These are phyloP conservation scores for Tragelaphus eurycerus DNA, from an alignment of 2,797 vertebrate species.

Conservation along the genomic window DNA sequence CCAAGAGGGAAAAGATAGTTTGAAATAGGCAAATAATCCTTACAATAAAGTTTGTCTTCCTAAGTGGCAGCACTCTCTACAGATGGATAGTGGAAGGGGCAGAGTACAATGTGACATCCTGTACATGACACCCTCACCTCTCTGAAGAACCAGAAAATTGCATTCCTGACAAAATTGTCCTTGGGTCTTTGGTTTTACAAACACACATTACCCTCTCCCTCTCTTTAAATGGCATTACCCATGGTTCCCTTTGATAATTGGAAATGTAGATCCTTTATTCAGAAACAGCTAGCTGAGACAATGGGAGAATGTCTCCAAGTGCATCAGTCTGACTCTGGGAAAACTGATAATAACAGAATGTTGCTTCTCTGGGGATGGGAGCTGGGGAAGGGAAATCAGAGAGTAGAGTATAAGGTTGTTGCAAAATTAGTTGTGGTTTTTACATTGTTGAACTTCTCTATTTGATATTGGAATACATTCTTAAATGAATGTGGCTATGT, in stretches of 20 bases:
- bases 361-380: background rate
- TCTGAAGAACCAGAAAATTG: background rate
- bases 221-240: background rate
- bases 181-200: background rate
- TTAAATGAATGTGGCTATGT: background rate
- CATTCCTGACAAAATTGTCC: background rate
- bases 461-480: background rate
- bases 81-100: background rate
- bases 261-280: background rate
- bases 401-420: background rate
- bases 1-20: background rate
- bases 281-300: background rate
- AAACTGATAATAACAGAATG: background rate
- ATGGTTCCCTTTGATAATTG: background rate
- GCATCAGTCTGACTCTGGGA: background rate
- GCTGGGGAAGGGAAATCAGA: background rate
- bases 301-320: background rate
- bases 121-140: background rate
- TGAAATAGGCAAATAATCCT: background rate
- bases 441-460: background rate
- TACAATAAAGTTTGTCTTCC: background rate
- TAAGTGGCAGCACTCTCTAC: background rate
- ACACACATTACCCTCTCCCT: background rate
- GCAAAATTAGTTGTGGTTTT: background rate
- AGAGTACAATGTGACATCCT: background rate